Conservation (phyloP, 2,888 invertebrate species). For the Cancer borealis region DNA sequence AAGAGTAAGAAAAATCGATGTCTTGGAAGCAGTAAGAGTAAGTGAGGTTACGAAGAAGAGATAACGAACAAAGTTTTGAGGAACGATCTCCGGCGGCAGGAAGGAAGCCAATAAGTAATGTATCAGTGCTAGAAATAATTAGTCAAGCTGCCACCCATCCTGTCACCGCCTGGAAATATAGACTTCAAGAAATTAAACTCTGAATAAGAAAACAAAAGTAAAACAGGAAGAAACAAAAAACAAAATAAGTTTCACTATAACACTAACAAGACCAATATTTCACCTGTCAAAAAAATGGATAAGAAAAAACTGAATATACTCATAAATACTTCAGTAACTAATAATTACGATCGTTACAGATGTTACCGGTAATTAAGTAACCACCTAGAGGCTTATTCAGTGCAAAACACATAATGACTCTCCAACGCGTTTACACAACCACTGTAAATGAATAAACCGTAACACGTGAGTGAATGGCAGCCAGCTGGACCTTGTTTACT, state of each 20-base stretch:
- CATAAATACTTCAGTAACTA: neutral
- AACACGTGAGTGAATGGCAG: neutral
- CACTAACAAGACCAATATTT: no score
- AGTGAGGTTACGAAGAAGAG: neutral
- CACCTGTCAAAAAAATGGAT: neutral
- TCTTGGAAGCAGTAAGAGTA: neutral
- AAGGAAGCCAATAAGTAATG: neutral
- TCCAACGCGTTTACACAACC: neutral
- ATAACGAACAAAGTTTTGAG: slow-evolving; percentile 57
- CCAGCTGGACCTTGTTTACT: slow-evolving; percentile 22
- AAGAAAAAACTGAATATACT: neutral
- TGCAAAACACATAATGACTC: neutral
- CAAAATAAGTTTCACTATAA: no score
- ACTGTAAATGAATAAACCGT: neutral
- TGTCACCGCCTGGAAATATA: slow-evolving; percentile 1
- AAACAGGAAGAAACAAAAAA: neutral
- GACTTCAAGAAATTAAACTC: neutral
- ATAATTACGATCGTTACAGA: neutral
- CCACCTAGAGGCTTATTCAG: neutral
- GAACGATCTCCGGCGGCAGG: slow-evolving; percentile 33
- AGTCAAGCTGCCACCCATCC: neutral
- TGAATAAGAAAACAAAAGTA: neutral
- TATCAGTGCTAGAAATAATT: slow-evolving; percentile 28
- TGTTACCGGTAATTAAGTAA: neutral
- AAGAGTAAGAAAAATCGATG: neutral